These are phyloP conservation scores for Ceuthmochares aereus DNA, from an alignment of 2,113 vertebrate genomes.

Conservation along the genomic window DNA sequence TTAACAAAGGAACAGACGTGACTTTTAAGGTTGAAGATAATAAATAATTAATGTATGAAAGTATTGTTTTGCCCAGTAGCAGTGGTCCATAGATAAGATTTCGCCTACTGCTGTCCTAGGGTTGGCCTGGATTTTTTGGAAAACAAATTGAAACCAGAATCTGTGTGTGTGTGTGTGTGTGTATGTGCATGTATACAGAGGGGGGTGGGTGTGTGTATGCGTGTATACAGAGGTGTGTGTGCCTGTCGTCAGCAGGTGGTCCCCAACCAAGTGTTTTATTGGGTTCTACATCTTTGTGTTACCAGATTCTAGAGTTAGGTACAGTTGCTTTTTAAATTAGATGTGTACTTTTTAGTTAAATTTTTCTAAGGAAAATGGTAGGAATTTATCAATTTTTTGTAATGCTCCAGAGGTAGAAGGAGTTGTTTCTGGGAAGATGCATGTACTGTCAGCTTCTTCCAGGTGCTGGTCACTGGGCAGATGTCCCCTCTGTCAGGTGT, in stretches of 20 bases:
- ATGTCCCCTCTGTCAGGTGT: neutral
- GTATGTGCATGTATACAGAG: too few species aligned
- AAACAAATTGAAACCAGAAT: neutral
- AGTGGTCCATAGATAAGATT: neutral
- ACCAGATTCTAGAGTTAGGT: neutral
- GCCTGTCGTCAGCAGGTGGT: neutral
- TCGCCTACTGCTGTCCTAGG: neutral
- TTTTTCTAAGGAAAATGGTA: neutral
- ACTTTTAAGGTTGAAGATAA: neutral
- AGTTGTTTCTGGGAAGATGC: neutral
- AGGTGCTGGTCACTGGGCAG: neutral
- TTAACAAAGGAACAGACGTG: neutral
- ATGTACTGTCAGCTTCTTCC: neutral
- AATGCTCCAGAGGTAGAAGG: neutral
- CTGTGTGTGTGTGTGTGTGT: neutral
- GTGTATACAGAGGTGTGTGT: fast-evolving
- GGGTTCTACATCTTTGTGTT: neutral
- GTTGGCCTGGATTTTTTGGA: neutral
- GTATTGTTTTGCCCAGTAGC: neutral
- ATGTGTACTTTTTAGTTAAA: neutral
- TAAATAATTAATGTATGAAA: neutral
- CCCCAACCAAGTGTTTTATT: neutral
- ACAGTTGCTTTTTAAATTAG: neutral
- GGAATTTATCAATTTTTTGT: neutral
- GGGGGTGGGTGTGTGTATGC: neutral